A percentile compares a stretch with the other conserved stretches of the same genome.
phyloP scores from a whole-genome alignment of 1,140 invertebrate species.

The Drosophila parvula region DNA sequence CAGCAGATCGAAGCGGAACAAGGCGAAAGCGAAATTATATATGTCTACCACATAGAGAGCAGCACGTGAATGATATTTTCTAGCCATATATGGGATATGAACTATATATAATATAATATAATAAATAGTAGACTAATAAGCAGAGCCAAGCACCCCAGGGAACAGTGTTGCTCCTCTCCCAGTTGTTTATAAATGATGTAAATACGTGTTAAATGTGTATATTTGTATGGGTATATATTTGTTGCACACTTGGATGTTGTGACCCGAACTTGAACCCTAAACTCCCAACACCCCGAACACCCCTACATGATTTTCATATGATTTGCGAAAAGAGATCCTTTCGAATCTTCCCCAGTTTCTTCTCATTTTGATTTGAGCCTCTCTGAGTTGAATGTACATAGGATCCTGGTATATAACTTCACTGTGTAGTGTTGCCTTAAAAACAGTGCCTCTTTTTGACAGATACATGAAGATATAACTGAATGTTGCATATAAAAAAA shows the following conservation, averaged over 20 bases:
- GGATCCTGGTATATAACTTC: slow-evolving; percentile 72
- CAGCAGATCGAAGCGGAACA: slow-evolving; percentile 44
- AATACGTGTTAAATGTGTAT: slow-evolving; percentile 27
- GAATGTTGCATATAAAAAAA: slow-evolving; percentile 37
- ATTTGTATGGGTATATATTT: slow-evolving; percentile 21
- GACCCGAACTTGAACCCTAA: background rate
- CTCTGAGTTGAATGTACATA: slow-evolving; percentile 35
- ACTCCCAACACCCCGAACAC: background rate
- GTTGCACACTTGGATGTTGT: slow-evolving; percentile 35
- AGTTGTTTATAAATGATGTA: slow-evolving; percentile 22
- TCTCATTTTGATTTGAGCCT: slow-evolving; percentile 11
- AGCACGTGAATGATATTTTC: slow-evolving; percentile 46
- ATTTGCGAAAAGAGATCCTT: slow-evolving; percentile 62
- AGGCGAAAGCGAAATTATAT: slow-evolving; percentile 23
- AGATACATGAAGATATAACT: slow-evolving; percentile 49
- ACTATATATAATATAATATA: background rate
- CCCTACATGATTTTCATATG: slow-evolving; percentile 50
- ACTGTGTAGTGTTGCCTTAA: slow-evolving; percentile 84
- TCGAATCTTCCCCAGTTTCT: slow-evolving; percentile 51
- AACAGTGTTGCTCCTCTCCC: background rate
- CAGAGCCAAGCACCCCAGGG: background rate
- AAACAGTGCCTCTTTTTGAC: slow-evolving; percentile 84
- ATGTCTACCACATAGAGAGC: slow-evolving; percentile 39
- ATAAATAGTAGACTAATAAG: slow-evolving; percentile 13
- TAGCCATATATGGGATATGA: slow-evolving; percentile 41